phyloP scores from a whole-genome alignment of 2,888 invertebrate genomes.

The Ischnus inquisitorius region DNA sequence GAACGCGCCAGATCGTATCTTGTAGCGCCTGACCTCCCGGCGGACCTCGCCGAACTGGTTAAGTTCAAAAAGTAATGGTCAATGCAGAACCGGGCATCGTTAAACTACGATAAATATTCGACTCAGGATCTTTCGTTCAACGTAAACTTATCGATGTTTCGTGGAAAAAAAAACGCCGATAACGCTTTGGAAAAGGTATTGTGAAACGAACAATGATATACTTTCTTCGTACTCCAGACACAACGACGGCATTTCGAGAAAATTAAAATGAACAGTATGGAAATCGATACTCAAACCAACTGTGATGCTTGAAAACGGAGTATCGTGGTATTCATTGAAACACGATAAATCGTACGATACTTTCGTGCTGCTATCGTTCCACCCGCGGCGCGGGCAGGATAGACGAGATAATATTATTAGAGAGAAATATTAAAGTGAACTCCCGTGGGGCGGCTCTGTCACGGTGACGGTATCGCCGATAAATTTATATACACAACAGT shows the following conservation, averaged over 20 bases:
- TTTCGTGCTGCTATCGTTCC: neutral
- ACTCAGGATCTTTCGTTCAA: neutral
- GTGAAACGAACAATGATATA: neutral
- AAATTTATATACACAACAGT: neutral
- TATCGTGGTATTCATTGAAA: neutral
- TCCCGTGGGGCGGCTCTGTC: neutral
- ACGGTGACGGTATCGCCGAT: neutral
- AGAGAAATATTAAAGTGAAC: neutral
- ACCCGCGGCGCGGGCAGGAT: neutral
- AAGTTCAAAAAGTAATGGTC: neutral
- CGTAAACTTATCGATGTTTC: neutral
- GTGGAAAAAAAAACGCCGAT: neutral
- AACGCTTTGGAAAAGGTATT: neutral
- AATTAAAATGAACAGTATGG: neutral
- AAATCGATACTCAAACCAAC: neutral
- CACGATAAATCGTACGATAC: neutral
- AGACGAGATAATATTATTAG: constrained; percentile 10
- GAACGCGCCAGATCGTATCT: neutral
- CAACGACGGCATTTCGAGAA: neutral
- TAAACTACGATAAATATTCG: neutral
- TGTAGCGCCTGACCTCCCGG: neutral
- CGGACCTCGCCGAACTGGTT: neutral
- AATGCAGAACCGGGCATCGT: neutral
- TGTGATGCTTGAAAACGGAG: too few species aligned
- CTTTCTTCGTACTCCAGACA: neutral